A percentile compares a stretch with the other conserved stretches of the same genome.
phyloP scores from a whole-genome alignment of 1,140 invertebrate genomes.

The Zaprionus nigranus region DNA sequence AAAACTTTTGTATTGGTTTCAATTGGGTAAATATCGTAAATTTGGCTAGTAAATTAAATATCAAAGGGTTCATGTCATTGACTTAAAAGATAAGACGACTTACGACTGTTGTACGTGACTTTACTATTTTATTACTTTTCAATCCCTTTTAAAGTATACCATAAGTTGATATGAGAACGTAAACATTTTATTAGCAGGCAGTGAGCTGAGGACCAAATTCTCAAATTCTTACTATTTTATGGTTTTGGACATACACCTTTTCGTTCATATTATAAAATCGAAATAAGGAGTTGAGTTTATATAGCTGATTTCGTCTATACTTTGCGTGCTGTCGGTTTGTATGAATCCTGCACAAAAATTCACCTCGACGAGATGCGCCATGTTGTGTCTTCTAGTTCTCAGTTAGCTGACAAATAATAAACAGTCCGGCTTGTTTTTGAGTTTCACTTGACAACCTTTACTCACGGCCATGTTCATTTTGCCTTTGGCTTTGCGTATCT shows the following conservation, averaged over 20 bases:
- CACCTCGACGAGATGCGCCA: neutral
- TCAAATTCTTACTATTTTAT: neutral
- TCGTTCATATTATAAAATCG: neutral
- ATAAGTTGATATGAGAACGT: conserved; percentile 47
- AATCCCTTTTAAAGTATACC: conserved; percentile 56
- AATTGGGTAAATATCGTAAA: conserved; percentile 71
- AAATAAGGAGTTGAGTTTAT: too few species aligned
- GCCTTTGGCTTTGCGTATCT: conserved; percentile 49
- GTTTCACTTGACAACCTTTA: conserved; percentile 20
- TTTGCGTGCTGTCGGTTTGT: too few species aligned
- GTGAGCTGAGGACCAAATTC: conserved; percentile 54
- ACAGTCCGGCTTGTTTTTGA: conserved; percentile 42
- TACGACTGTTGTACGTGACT: conserved; percentile 47
- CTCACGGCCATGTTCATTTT: neutral
- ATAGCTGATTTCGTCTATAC: too few species aligned
- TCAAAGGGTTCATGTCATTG: conserved; percentile 65
- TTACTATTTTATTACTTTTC: conserved; percentile 62
- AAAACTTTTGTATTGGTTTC: conserved; percentile 60
- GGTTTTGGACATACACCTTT: too few species aligned
- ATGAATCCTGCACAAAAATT: neutral
- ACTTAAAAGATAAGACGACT: conserved; percentile 34
- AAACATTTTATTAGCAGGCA: conserved; percentile 78
- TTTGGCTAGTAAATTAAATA: conserved; percentile 76
- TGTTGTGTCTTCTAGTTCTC: conserved; percentile 48
- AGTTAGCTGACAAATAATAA: conserved; percentile 51